Percentiles rank a stretch among this genome's conserved stretches.
phyloP scores from a whole-genome alignment of 2,888 invertebrate genomes.

The Pardosa pseudoannulata region DNA sequence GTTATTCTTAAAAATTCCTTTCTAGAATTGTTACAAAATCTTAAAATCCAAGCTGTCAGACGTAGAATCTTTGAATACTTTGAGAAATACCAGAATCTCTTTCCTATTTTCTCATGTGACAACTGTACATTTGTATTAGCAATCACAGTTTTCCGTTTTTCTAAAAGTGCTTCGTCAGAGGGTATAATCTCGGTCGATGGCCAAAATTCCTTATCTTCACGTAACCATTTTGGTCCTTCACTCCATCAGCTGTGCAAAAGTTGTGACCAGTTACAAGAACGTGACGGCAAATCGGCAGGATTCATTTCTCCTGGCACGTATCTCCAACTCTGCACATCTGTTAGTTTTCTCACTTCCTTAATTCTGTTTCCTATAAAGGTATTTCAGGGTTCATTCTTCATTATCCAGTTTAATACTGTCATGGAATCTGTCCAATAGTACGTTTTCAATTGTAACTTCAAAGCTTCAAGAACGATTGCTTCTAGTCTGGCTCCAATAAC shows the following conservation, averaged over 20 bases:
- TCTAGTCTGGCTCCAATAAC: not conserved
- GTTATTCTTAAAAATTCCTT: no score
- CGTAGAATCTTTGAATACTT: no score
- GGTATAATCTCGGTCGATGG: no score
- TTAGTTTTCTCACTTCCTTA: conserved; percentile 74
- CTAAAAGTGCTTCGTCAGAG: no score
- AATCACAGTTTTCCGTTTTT: no score
- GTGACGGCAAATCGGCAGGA: not conserved
- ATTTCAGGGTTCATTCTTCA: conserved; percentile 72
- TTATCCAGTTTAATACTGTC: conserved; percentile 73
- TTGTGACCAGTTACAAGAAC: not conserved
- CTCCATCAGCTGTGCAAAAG: conserved; percentile 13
- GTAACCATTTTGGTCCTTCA: no score
- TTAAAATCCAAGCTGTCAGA: no score
- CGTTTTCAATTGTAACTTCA: not conserved
- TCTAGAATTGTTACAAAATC: no score
- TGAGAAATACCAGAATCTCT: no score
- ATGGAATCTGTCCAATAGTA: conserved; percentile 3
- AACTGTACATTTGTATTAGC: no score
- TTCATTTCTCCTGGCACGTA: not conserved
- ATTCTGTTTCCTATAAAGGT: conserved; percentile 74
- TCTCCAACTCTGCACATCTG: not conserved
- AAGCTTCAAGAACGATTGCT: not conserved
- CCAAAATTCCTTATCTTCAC: no score
- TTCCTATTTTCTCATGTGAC: no score